These are phyloP conservation scores for Menidia beryllina DNA, from an alignment of 2,113 vertebrate genomes.

Conservation along the genomic window DNA sequence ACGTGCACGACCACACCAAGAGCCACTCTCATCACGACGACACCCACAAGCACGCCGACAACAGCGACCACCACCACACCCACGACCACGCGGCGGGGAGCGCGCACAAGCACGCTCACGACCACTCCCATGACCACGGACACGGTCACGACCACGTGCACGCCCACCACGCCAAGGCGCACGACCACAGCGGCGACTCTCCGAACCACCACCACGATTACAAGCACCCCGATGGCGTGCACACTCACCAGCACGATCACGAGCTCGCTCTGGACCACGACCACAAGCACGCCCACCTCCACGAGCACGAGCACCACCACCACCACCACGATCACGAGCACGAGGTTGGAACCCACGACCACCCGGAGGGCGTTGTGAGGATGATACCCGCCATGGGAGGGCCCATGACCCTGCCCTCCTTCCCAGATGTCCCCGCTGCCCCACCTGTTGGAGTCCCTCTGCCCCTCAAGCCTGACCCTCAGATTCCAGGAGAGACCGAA, in stretches of 20 bases:
- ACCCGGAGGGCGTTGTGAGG: slow-evolving; percentile 58
- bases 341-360: background rate
- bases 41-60: slow-evolving; percentile 19
- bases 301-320: slow-evolving; percentile 81
- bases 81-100: slow-evolving; percentile 57
- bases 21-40: slow-evolving; percentile 55
- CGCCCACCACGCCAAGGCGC: slow-evolving; percentile 69
- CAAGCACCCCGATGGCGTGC: slow-evolving; percentile 34
- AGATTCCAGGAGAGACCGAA: slow-evolving; percentile 64
- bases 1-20: slow-evolving; percentile 64
- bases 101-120: slow-evolving; percentile 58
- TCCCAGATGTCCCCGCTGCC: slow-evolving; percentile 41
- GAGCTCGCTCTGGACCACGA: slow-evolving; percentile 78
- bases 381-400: slow-evolving; percentile 57
- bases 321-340: slow-evolving; percentile 73
- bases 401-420: slow-evolving; percentile 49
- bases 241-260: slow-evolving; percentile 80
- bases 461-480: slow-evolving; percentile 60
- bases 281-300: slow-evolving; percentile 78
- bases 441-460: slow-evolving; percentile 41
- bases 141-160: slow-evolving; percentile 74
- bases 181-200: slow-evolving; percentile 66
- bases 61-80: slow-evolving; percentile 73
- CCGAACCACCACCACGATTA: slow-evolving; percentile 66
- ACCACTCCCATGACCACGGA: slow-evolving; percentile 71